These are phyloP conservation scores for Neoniphon sammara DNA, from an alignment of 2,797 vertebrate species.

Conservation along the genomic window DNA sequence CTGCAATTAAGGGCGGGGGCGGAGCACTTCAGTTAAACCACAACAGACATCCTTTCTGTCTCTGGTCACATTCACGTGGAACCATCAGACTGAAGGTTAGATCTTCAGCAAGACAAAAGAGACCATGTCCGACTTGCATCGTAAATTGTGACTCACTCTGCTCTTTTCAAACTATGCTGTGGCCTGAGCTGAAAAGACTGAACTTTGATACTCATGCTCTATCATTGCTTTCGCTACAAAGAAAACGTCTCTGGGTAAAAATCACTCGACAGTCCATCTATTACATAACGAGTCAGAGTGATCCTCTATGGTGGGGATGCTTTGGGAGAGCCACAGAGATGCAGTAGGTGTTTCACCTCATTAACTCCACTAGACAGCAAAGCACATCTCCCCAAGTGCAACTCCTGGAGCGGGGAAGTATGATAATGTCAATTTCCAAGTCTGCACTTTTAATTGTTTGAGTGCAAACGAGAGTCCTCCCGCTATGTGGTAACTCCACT, in stretches of 20 bases:
- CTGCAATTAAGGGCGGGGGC: not conserved
- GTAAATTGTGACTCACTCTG: constrained; percentile 19
- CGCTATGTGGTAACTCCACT: constrained; percentile 51
- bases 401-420: constrained; percentile 61
- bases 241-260: constrained; percentile 37
- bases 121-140: not conserved
- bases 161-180: constrained; percentile 15
- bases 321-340: constrained; percentile 61
- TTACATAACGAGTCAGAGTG: constrained; percentile 57
- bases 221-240: constrained; percentile 46
- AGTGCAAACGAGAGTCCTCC: constrained; percentile 48
- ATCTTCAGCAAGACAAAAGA: constrained; percentile 26
- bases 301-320: constrained; percentile 45
- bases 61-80: constrained; percentile 18
- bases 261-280: constrained; percentile 31
- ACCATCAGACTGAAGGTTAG: constrained; percentile 45
- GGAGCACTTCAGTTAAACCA: constrained; percentile 14
- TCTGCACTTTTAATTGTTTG: constrained; percentile 73
- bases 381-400: constrained; percentile 72
- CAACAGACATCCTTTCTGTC: constrained; percentile 22
- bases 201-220: constrained; percentile 31
- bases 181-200: constrained; percentile 35
- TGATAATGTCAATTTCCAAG: constrained; percentile 64
- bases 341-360: constrained; percentile 73
- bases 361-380: constrained; percentile 75